Conservation (phyloP, 2,888 invertebrate species). For the Molanna angustata region DNA sequence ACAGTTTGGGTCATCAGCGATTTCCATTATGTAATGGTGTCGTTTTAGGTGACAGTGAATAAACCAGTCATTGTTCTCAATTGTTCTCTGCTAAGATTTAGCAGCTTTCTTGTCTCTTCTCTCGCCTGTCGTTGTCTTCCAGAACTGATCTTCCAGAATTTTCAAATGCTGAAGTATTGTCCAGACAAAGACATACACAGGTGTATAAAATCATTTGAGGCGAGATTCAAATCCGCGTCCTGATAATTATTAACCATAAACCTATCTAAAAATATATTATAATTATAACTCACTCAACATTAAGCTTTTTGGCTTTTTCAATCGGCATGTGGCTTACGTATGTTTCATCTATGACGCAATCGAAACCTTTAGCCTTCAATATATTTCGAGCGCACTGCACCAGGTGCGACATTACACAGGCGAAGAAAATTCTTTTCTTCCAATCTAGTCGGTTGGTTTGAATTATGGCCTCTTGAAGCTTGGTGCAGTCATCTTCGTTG, state of each 20-base stretch:
- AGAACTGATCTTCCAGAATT: too few relatives aligned
- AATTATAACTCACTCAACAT: constrained; percentile 10
- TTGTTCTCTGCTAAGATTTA: too few relatives aligned
- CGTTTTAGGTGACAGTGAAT: too few relatives aligned
- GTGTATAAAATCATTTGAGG: too few relatives aligned
- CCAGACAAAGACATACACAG: too few relatives aligned
- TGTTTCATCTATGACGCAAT: constrained; percentile 9
- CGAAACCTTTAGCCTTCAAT: too few relatives aligned
- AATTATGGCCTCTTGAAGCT: constrained; percentile 15
- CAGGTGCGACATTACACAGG: constrained; percentile 8
- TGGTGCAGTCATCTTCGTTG: constrained; percentile 9
- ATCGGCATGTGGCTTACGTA: constrained; percentile 8
- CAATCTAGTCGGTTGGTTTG: constrained; percentile 15
- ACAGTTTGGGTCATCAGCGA: too few relatives aligned
- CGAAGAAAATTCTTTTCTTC: constrained; percentile 11
- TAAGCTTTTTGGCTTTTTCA: constrained; percentile 12
- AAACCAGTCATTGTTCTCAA: too few relatives aligned
- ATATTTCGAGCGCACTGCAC: constrained; percentile 1
- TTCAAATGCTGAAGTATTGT: too few relatives aligned
- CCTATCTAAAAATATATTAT: background rate
- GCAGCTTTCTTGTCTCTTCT: too few relatives aligned
- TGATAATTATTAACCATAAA: background rate
- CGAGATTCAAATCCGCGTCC: background rate
- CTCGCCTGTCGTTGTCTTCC: too few relatives aligned
- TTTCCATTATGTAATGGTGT: too few relatives aligned